A percentile compares a stretch with the other conserved stretches of the same genome.
These are phyloP conservation scores for Seriola dumerili DNA, from an alignment of 2,113 vertebrate species.

Conservation along the genomic window DNA sequence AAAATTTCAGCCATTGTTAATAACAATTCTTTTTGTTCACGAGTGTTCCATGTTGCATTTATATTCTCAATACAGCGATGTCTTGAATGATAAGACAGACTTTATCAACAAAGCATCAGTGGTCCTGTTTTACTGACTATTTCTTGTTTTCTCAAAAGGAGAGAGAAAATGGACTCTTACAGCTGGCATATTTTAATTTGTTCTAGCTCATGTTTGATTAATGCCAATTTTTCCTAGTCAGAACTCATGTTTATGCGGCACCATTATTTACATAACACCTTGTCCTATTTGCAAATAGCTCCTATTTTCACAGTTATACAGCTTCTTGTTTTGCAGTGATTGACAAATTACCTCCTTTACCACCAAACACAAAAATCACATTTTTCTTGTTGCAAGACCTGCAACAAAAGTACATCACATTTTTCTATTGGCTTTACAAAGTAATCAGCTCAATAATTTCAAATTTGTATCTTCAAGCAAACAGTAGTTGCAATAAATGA, in stretches of 20 bases:
- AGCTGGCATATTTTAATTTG: conserved; percentile 79
- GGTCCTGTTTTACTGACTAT: conserved; percentile 60
- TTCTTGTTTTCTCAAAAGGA: conserved; percentile 59
- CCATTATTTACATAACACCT: conserved; percentile 75
- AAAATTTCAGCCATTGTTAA: conserved; percentile 65
- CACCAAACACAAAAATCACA: conserved; percentile 42
- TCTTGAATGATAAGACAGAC: conserved; percentile 60
- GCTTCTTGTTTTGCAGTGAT: conserved; percentile 64
- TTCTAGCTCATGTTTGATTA: conserved; percentile 79
- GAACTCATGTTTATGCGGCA: conserved; percentile 72
- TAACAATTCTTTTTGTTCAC: conserved; percentile 66
- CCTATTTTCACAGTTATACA: conserved; percentile 60
- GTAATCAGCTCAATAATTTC: not conserved
- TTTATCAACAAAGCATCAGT: conserved; percentile 68
- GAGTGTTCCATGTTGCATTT: conserved; percentile 62
- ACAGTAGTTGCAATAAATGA: not conserved
- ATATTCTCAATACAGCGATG: conserved; percentile 58
- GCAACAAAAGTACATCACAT: conserved; percentile 19
- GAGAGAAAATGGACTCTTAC: conserved; percentile 65
- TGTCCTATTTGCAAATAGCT: conserved; percentile 71
- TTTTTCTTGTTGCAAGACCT: conserved; percentile 26
- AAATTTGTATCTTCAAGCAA: not conserved
- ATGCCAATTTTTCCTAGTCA: conserved; percentile 72
- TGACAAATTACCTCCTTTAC: conserved; percentile 63
- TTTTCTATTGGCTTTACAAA: conserved; percentile 11